Base-by-base conservation (phyloP, 2,888 invertebrate genomes). In the Panopea generosa region DNA sequence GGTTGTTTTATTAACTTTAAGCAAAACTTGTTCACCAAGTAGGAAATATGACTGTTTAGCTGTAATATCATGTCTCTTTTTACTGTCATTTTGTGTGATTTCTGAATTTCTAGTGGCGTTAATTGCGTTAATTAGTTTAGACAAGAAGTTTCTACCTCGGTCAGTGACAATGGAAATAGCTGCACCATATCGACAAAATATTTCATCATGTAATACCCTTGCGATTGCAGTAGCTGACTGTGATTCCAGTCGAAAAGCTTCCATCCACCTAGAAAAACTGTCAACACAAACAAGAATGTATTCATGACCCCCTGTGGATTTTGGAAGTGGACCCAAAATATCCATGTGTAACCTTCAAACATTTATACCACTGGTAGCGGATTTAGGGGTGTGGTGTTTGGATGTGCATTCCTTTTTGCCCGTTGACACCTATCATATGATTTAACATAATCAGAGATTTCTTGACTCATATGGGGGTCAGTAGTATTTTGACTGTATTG, bases 371-470 rank as follows among this genome's bases (percentile, higher is more conserved):
- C 63, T 16, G 77, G 80, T 22, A 75, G 62, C 20, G 66, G 67
- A 18, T n/a, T n/a, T n/a, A n/a, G n/a, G n/a, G n/a, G n/a, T n/a
- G n/a, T n/a, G n/a, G n/a, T n/a, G n/a, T n/a, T n/a, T n/a, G n/a
- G n/a, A n/a, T n/a, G n/a, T n/a, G n/a, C n/a, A n/a, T n/a, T n/a
- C n/a, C n/a, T n/a, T n/a, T n/a, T n/a, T n/a, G n/a, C n/a, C n/a
- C n/a, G n/a, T n/a, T n/a, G n/a, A n/a, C n/a, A n/a, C n/a, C 63
- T 69, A 14, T 79, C 63, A 72, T 79, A 84, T 27, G 77, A 68
- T 29, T 60, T 74, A 0, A 82, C 45, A 52, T 71, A 77, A 22
- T 72, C 40, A 18, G 22, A 3, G 2, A 79, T 66, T 2, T 82
- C 69, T n/a, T n/a, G n/a, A n/a, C n/a, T n/a, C n/a, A n/a, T n/a